Evolutionary conservation across 2,113 vertebrate species (phyloP).

Genomic region (Jaculus jaculus): DNA sequence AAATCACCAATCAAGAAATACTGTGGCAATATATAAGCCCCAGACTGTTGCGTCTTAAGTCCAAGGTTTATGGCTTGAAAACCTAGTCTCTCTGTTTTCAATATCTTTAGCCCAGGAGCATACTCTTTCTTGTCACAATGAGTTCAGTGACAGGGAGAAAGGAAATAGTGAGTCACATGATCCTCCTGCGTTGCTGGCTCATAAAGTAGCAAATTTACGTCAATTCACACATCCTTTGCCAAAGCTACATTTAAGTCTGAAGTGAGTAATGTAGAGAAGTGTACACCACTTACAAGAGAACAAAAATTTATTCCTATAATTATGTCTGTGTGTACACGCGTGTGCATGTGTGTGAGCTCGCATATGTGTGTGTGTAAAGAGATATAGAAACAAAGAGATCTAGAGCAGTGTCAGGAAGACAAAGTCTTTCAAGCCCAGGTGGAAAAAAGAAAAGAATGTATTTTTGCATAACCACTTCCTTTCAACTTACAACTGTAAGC

Average conservation of each 20-base stretch:
- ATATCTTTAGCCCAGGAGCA: neutral
- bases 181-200: neutral
- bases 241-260: neutral
- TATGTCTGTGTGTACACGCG: neutral
- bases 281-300: accelerated
- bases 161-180: neutral
- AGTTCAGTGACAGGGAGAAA: neutral
- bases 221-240: too few species aligned
- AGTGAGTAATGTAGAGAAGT: neutral
- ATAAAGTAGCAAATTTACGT: neutral
- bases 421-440: neutral
- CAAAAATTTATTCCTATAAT: neutral
- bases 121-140: neutral
- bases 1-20: too few species aligned
- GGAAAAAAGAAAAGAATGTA: neutral
- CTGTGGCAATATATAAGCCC: too few species aligned
- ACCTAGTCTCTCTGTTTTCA: neutral
- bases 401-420: neutral
- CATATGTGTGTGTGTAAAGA: too few species aligned
- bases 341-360: neutral
- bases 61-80: neutral
- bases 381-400: neutral
- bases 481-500: neutral
- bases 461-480: neutral
- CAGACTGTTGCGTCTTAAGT: too few species aligned